Conservation (phyloP, 2,888 invertebrate species). For the Heteropelma amictum region DNA sequence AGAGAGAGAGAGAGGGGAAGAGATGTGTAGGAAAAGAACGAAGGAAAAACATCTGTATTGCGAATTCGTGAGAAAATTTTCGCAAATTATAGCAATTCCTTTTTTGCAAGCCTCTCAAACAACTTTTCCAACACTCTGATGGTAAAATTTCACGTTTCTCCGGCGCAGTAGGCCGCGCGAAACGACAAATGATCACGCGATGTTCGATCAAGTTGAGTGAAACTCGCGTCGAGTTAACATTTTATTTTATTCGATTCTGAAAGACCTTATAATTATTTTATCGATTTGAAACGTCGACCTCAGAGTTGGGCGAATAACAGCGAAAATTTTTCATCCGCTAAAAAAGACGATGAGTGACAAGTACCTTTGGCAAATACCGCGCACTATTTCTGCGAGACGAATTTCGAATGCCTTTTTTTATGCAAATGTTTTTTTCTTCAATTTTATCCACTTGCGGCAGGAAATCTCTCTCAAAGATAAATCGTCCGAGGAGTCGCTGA, state of each 20-base stretch:
- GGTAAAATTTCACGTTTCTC: constrained; percentile 16
- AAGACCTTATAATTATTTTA: constrained; percentile 14
- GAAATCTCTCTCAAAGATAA: no score
- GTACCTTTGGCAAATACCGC: background rate
- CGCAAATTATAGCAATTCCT: constrained; percentile 20
- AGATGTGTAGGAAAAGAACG: constrained; percentile 30
- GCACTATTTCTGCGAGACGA: no score
- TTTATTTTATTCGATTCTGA: constrained; percentile 18
- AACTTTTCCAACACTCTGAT: no score
- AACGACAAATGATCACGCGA: constrained; percentile 45
- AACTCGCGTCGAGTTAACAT: constrained; percentile 25
- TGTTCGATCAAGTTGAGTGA: constrained; percentile 8
- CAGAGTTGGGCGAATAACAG: constrained; percentile 28
- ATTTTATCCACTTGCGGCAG: no score
- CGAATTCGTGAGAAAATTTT: no score
- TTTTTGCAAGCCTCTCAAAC: no score
- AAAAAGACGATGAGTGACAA: constrained; percentile 1
- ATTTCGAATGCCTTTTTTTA: no score
- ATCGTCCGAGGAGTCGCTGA: no score
- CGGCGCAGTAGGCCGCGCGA: background rate
- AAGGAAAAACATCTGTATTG: no score
- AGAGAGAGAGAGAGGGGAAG: background rate
- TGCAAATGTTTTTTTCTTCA: no score
- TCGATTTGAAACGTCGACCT: constrained; percentile 1
- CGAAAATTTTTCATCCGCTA: no score